Evolutionary conservation across 2,888 invertebrate genomes (phyloP).

Genomic region (Drosophila colorata): DNA sequence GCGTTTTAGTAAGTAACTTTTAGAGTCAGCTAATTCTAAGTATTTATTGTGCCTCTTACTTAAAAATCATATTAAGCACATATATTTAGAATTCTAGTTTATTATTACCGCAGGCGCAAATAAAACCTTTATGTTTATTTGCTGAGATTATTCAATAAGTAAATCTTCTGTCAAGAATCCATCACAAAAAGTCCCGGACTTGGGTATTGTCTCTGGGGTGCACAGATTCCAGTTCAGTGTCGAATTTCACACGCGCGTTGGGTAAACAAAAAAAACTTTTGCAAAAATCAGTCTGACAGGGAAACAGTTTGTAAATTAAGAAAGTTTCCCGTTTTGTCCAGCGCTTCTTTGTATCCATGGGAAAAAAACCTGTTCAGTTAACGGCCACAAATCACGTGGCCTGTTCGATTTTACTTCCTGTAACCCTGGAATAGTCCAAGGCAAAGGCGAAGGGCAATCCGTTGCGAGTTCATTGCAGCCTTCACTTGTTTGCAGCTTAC

Average conservation of each 20-base stretch:
- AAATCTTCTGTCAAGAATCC: conserved; percentile 10
- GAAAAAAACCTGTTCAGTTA: conserved; percentile 58
- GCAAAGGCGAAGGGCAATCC: conserved; percentile 67
- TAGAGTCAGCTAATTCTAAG: neutral
- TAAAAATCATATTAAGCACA: neutral
- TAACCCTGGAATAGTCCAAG: conserved; percentile 59
- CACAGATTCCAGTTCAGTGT: conserved; percentile 31
- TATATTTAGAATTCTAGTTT: conserved; percentile 21
- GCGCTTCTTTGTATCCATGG: conserved; percentile 22
- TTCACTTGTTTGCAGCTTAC: conserved; percentile 43
- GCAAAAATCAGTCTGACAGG: neutral
- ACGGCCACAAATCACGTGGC: conserved; percentile 33
- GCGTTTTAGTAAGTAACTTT: no score
- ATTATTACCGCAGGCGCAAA: conserved; percentile 33
- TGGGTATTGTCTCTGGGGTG: conserved; percentile 1
- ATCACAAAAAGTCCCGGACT: conserved; percentile 25
- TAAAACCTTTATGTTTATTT: conserved; percentile 6
- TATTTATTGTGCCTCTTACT: neutral
- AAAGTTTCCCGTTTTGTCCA: conserved; percentile 48
- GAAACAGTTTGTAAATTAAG: conserved; percentile 48
- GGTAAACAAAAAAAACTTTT: conserved; percentile 25
- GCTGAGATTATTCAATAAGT: conserved; percentile 11
- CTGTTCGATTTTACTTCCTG: conserved; percentile 56
- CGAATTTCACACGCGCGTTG: conserved; percentile 42
- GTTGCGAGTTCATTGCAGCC: conserved; percentile 31